Evolutionary conservation across 2,888 invertebrate species (phyloP).

Genomic region (Flabesymbios commensalis): DNA sequence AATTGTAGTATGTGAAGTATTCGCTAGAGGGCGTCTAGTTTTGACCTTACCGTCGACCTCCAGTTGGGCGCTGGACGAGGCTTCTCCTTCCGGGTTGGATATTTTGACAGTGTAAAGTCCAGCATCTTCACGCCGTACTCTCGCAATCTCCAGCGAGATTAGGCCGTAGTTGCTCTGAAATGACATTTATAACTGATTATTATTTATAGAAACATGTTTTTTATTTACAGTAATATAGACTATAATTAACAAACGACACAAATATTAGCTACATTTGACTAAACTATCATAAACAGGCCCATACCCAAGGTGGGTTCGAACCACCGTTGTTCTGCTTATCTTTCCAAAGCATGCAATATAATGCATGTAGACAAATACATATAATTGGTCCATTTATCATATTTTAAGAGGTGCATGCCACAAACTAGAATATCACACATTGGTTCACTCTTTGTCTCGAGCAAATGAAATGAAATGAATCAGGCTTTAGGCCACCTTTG

Average conservation of each 20-base stretch:
- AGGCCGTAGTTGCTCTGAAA: slow-evolving; percentile 33
- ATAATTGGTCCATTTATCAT: too few relatives aligned
- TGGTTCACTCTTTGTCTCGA: too few relatives aligned
- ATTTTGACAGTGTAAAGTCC: slow-evolving; percentile 30
- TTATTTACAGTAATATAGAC: neutral
- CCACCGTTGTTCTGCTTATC: neutral
- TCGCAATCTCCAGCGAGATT: slow-evolving; percentile 28
- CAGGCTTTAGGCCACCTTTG: too few relatives aligned
- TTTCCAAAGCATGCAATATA: too few relatives aligned
- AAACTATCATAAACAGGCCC: too few relatives aligned
- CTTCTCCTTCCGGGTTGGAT: slow-evolving; percentile 27
- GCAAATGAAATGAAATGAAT: too few relatives aligned
- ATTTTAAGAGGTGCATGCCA: too few relatives aligned
- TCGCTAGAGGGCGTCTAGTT: neutral
- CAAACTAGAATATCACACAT: too few relatives aligned
- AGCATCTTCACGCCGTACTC: slow-evolving; percentile 20
- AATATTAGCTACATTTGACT: too few relatives aligned
- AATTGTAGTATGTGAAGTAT: neutral
- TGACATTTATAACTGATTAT: neutral
- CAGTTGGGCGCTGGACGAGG: slow-evolving; percentile 28
- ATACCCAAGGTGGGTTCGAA: neutral
- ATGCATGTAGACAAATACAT: too few relatives aligned
- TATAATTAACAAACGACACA: too few relatives aligned
- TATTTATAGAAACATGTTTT: neutral
- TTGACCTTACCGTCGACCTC: slow-evolving; percentile 30